A percentile compares a stretch with the other conserved stretches of the same genome.
These are phyloP conservation scores for Drosophila micromelanica DNA, from an alignment of 1,140 invertebrate species.

Conservation along the genomic window DNA sequence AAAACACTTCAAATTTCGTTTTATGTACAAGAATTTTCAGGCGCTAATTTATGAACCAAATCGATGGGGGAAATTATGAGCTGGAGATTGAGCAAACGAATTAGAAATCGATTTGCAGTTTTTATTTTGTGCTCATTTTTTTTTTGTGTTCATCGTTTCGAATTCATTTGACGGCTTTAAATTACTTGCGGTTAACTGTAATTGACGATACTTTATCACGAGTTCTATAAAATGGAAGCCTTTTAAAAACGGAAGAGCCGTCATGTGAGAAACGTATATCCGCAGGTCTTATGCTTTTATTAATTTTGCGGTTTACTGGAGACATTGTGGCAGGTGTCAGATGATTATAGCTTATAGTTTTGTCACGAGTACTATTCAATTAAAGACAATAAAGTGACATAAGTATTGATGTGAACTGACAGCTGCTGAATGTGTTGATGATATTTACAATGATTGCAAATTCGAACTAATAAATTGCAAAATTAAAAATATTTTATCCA, in stretches of 20 bases:
- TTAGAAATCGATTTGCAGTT: slow-evolving; percentile 39
- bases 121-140: slow-evolving; percentile 3
- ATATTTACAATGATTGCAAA: no score
- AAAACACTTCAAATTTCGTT: slow-evolving; percentile 67
- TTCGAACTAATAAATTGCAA: no score
- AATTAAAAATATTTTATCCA: no score
- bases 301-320: slow-evolving; percentile 59
- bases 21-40: slow-evolving; percentile 47
- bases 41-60: slow-evolving; percentile 49
- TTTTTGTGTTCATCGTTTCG: slow-evolving; percentile 10
- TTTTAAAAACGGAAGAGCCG: slow-evolving; percentile 50
- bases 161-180: slow-evolving; percentile 11
- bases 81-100: slow-evolving; percentile 20
- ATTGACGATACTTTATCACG: slow-evolving; percentile 1
- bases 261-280: slow-evolving; percentile 35
- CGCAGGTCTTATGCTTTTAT: slow-evolving; percentile 8
- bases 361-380: neutral
- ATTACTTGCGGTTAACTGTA: slow-evolving; percentile 28
- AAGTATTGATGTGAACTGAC: neutral
- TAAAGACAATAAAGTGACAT: neutral
- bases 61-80: slow-evolving; percentile 29
- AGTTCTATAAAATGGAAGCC: slow-evolving; percentile 44
- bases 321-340: slow-evolving; percentile 65
- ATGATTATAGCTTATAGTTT: slow-evolving; percentile 18
- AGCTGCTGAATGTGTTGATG: neutral